Percentiles rank a stretch among this genome's conserved stretches.
These are phyloP conservation scores for Bombus balteatus DNA, from an alignment of 1,140 invertebrate genomes.

Conservation along the genomic window DNA sequence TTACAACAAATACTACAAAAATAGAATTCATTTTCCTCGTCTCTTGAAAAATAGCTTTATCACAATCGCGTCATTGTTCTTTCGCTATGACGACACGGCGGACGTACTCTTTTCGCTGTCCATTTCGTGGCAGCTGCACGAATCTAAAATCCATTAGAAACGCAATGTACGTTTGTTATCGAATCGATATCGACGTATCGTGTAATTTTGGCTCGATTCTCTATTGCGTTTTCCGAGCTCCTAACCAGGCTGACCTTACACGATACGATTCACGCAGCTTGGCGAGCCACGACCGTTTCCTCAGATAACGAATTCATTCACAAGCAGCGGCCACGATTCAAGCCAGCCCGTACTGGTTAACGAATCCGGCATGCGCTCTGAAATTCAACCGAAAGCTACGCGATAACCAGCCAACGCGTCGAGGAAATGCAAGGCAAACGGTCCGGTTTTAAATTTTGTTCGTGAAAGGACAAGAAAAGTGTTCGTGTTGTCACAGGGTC, in stretches of 20 bases:
- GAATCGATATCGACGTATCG: not conserved
- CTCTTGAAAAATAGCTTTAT: too few species aligned
- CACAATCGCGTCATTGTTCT: too few species aligned
- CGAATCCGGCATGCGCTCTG: constrained; percentile 21
- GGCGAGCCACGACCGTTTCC: constrained; percentile 67
- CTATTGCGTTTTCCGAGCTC: constrained; percentile 38
- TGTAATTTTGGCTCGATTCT: constrained; percentile 9
- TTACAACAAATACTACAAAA: too few species aligned
- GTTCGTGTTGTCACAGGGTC: not conserved
- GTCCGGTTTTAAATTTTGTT: not conserved
- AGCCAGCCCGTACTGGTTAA: constrained; percentile 46
- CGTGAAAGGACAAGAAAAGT: not conserved
- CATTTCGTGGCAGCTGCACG: not conserved
- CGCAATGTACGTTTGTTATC: not conserved
- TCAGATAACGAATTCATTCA: constrained; percentile 80
- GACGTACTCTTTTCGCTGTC: not conserved
- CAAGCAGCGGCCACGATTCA: constrained; percentile 65
- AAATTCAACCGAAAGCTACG: not conserved
- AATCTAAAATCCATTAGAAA: not conserved
- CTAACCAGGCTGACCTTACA: constrained; percentile 53
- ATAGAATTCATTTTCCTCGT: too few species aligned
- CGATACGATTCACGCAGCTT: constrained; percentile 63
- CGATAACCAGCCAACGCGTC: not conserved
- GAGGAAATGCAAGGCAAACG: too few species aligned
- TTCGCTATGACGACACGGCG: not conserved